Conservation (phyloP, 2,888 invertebrate genomes). For the Flexamia atlantica region DNA sequence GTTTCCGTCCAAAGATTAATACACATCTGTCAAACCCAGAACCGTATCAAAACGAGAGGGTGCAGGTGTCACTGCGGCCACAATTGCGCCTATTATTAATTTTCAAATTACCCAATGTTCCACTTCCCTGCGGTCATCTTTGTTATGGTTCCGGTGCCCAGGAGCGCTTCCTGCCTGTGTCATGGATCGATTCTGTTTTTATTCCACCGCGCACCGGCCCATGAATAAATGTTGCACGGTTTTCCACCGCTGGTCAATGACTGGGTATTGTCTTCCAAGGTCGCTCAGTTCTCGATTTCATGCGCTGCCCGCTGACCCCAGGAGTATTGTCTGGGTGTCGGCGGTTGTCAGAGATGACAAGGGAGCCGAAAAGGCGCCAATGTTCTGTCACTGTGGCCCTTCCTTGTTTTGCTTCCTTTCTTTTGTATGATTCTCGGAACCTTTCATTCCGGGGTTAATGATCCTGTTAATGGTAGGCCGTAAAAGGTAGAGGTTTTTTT, state of each 20-base stretch:
- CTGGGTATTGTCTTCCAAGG: conserved; percentile 42
- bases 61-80: conserved; percentile 51
- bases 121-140: conserved; percentile 58
- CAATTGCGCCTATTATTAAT: conserved; percentile 45
- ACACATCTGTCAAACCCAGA: background rate
- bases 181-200: conserved; percentile 54
- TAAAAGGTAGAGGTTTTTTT: too few species aligned
- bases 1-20: background rate
- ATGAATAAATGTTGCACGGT: conserved; percentile 57
- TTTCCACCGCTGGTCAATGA: conserved; percentile 21
- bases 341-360: conserved; percentile 10
- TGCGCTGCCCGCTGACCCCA: conserved; percentile 33
- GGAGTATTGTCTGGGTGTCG: background rate
- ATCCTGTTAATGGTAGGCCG: too few species aligned
- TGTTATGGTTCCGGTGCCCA: conserved; percentile 53
- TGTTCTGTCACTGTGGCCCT: background rate
- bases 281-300: conserved; percentile 18
- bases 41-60: conserved; percentile 17
- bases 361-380: background rate
- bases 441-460: background rate
- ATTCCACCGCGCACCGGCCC: conserved; percentile 38
- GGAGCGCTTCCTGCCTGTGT: conserved; percentile 32
- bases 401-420: conserved; percentile 29
- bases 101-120: conserved; percentile 52
- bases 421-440: background rate